phyloP scores from a whole-genome alignment of 2,113 vertebrate genomes.

The Andinoacara biseriatus region DNA sequence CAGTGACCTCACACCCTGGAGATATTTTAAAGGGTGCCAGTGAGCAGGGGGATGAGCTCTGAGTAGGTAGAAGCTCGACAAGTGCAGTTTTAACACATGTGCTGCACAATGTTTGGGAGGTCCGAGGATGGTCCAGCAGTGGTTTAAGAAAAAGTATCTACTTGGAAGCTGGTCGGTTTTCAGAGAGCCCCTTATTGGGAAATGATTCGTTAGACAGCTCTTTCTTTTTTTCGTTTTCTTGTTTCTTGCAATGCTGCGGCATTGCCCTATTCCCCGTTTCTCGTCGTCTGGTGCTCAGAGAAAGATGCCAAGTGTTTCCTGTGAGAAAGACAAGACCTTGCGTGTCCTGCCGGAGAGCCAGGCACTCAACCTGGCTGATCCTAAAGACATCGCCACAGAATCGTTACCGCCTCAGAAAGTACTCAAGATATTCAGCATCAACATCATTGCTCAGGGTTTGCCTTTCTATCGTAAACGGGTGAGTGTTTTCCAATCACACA shows the following conservation, averaged over 20 bases:
- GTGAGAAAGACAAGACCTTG: constrained; percentile 77
- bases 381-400: constrained; percentile 83
- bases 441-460: constrained; percentile 95
- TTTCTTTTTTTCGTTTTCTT: background rate
- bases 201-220: constrained; percentile 69
- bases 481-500: constrained; percentile 58
- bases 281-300: constrained; percentile 65
- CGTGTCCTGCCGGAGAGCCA: constrained; percentile 74
- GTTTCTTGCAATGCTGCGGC: constrained; percentile 83
- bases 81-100: constrained; percentile 76
- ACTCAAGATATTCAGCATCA: constrained; percentile 98
- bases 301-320: constrained; percentile 87
- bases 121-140: constrained; percentile 63
- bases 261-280: constrained; percentile 82
- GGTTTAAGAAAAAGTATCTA: background rate
- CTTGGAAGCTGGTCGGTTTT: constrained; percentile 1
- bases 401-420: constrained; percentile 90
- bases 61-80: constrained; percentile 62
- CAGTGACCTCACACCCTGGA: constrained; percentile 85
- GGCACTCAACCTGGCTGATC: constrained; percentile 84
- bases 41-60: constrained; percentile 84
- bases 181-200: constrained; percentile 45
- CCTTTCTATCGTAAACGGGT: constrained; percentile 97
- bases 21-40: constrained; percentile 91
- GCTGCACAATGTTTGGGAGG: constrained; percentile 67